phyloP scores from a whole-genome alignment of 2,888 invertebrate species.

The Nomada fabriciana region DNA sequence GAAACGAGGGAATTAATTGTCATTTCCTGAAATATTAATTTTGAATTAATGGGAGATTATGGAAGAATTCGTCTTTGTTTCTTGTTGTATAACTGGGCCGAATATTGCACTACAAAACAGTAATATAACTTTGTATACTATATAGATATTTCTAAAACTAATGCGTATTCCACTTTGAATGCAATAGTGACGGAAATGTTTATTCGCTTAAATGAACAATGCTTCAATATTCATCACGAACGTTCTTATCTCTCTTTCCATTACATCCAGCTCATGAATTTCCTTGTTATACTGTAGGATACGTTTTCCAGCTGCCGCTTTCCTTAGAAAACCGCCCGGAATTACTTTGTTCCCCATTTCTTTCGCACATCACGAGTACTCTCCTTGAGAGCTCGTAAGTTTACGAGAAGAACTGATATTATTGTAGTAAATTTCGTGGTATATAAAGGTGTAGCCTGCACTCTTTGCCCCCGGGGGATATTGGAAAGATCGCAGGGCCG shows the following conservation, averaged over 20 bases:
- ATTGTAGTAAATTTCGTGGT: slow-evolving; percentile 60
- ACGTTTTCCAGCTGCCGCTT: background rate
- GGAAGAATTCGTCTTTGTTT: too few species aligned
- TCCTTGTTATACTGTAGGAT: background rate
- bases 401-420: slow-evolving; percentile 52
- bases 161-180: background rate
- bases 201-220: background rate
- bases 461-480: slow-evolving; percentile 60
- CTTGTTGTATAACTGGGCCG: too few species aligned
- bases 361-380: slow-evolving; percentile 20
- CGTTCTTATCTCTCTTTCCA: background rate
- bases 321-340: background rate
- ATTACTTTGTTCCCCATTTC: slow-evolving; percentile 24
- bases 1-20: too few species aligned
- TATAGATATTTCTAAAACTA: too few species aligned
- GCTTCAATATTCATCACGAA: background rate
- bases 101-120: too few species aligned
- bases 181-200: too few species aligned
- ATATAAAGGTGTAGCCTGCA: slow-evolving; percentile 41
- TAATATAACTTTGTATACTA: too few species aligned
- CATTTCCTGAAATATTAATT: too few species aligned
- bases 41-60: too few species aligned
- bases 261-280: background rate
- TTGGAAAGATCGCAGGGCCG: slow-evolving; percentile 65
- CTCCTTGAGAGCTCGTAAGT: slow-evolving; percentile 43